Conservation (phyloP, 2,797 vertebrate species). For the Tapirus indicus region DNA sequence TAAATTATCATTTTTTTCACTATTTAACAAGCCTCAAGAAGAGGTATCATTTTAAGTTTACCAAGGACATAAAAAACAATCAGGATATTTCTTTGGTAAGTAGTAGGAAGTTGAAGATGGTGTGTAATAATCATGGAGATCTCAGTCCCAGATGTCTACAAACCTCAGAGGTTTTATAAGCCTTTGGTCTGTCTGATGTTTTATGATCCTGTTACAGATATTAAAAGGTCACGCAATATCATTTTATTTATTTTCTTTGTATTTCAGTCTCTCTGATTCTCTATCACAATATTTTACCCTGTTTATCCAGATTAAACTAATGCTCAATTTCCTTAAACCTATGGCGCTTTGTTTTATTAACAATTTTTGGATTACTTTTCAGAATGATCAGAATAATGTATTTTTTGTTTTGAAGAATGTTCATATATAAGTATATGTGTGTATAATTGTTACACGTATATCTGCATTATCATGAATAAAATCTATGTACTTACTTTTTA, state of each 20-base stretch:
- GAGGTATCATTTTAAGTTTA: not conserved
- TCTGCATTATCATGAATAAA: not conserved
- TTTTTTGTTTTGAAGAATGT: not conserved
- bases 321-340: not conserved
- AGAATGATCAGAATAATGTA: not conserved
- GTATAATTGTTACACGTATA: not conserved
- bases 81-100: not conserved
- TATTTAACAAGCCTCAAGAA: not conserved
- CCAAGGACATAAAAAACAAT: not conserved
- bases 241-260: not conserved
- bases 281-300: not conserved
- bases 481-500: not conserved
- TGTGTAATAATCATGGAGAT: not conserved
- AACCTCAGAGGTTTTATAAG: not conserved
- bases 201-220: not conserved
- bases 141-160: not conserved
- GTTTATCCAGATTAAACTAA: not conserved
- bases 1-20: not conserved
- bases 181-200: not conserved
- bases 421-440: not conserved
- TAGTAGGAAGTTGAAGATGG: not conserved
- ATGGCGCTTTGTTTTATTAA: not conserved
- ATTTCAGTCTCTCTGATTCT: not conserved
- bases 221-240: not conserved
- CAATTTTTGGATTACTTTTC: slow-evolving; percentile 19